phyloP scores from a whole-genome alignment of 2,113 vertebrate species.

The Tretioscincus oriximinensis region DNA sequence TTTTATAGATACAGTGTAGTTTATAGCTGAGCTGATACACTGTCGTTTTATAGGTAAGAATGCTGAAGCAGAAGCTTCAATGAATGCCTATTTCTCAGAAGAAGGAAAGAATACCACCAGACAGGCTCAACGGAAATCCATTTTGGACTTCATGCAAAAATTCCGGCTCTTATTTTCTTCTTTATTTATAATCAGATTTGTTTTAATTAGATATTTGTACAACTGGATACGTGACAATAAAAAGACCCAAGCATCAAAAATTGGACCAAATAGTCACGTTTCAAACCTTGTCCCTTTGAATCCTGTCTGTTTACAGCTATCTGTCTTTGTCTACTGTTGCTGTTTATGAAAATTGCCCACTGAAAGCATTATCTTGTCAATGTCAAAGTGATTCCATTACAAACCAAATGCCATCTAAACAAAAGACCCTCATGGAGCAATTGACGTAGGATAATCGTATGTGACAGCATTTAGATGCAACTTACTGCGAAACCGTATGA shows the following conservation, averaged over 20 bases:
- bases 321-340: background rate
- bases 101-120: background rate
- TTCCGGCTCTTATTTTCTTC: background rate
- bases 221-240: no score
- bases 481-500: rapidly evolving
- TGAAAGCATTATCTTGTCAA: conserved; percentile 1
- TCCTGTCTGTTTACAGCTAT: background rate
- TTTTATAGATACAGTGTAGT: background rate
- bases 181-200: no score
- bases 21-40: no score
- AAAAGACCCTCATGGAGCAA: background rate
- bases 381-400: background rate
- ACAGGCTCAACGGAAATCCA: background rate
- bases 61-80: no score
- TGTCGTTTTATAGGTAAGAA: background rate
- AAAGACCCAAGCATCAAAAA: background rate
- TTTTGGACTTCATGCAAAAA: background rate
- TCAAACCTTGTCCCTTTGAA: background rate
- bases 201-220: no score
- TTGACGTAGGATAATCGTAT: background rate
- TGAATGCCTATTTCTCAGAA: background rate
- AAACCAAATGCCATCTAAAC: background rate
- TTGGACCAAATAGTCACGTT: no score
- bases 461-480: background rate
- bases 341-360: background rate